Base-by-base conservation (phyloP, 1,140 invertebrate genomes). In the Periplaneta americana region DNA sequence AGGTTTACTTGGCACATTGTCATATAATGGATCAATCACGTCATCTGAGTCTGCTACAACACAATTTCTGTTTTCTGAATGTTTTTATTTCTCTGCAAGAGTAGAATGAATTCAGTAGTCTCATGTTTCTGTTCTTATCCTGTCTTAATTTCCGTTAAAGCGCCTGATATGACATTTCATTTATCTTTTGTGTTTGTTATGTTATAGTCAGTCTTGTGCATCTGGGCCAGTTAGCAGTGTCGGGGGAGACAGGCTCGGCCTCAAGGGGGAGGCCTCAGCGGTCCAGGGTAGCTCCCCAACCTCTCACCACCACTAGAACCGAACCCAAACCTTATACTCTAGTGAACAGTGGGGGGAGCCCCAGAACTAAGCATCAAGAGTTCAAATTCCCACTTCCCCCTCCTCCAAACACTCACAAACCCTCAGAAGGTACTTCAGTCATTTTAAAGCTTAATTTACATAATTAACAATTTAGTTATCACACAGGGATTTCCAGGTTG, bases 161-260 rank as follows among this genome's bases (percentile, higher is more conserved):
- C n/a, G n/a, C n/a, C n/a, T n/a, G n/a, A n/a, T n/a, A 28, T 28
- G 28, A 11, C 48, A 66, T 66, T 66, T 66, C 22, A 66, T 66
- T 66, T 66, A n/a, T 66, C 37, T 15, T 6, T 75, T 80, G 28
- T 80, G 13, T 80, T 57, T 79, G 74, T 74, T 82, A 57, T 32
- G 79, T 79, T 80, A 28, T 82, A 83, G 82, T 80, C 57, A 83
- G 74, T 80, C 57, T 83, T 37, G 82, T 79, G 75, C 82, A 83
- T 75, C 81, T 83, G 34, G 80, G 81, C 37, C 81, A 83, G 75
- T 83, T 83, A 82, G 82, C 82, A 32, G 81, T 83, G 77, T 77
- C 48, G 22, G 5, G 48, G 22, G 48, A 66, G 48, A 66, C 48
- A 28, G 22, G 48, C 48, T 28, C 48, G 28, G 15, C 48, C 48